Evolutionary conservation across 2,888 invertebrate species (phyloP).

Genomic region (Drosophila helvetica): DNA sequence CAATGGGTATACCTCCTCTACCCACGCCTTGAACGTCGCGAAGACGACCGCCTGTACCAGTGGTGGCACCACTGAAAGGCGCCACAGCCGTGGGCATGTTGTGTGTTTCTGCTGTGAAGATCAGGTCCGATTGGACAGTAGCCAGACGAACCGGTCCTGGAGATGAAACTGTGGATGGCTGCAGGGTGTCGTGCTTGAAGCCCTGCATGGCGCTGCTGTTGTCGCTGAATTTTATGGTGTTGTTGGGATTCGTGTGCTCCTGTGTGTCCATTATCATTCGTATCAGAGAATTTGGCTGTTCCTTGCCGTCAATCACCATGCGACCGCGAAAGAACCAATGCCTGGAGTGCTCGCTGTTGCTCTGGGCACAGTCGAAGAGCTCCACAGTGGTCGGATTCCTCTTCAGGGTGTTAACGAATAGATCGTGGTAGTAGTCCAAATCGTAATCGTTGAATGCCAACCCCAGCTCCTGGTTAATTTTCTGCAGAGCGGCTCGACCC

Average conservation of each 20-base stretch:
- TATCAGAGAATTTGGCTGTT: constrained; percentile 92
- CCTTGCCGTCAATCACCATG: constrained; percentile 91
- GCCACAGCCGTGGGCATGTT: constrained; percentile 99
- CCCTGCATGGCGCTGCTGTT: constrained; percentile 98
- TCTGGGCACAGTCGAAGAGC: constrained; percentile 98
- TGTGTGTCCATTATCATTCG: constrained; percentile 97
- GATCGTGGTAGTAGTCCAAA: constrained; percentile 93
- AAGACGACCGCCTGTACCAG: constrained; percentile 98
- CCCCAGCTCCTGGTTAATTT: constrained; percentile 91
- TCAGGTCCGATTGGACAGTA: constrained; percentile 90
- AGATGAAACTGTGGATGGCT: constrained; percentile 86
- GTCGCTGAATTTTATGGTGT: constrained; percentile 98
- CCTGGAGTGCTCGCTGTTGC: constrained; percentile 98
- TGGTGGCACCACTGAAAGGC: constrained; percentile 98
- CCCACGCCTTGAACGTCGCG: constrained; percentile 97
- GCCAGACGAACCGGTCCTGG: constrained; percentile 88
- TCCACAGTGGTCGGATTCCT: constrained; percentile 98
- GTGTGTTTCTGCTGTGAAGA: constrained; percentile 99
- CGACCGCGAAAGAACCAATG: constrained; percentile 99
- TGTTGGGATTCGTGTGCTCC: constrained; percentile 92
- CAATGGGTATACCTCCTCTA: constrained; percentile 95
- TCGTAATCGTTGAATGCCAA: constrained; percentile 97
- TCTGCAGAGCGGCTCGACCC: constrained; percentile 91
- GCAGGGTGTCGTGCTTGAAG: constrained; percentile 88
- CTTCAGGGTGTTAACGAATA: constrained; percentile 92